Conservation (phyloP, 2,888 invertebrate species). For the Chrysina gloriosa region DNA sequence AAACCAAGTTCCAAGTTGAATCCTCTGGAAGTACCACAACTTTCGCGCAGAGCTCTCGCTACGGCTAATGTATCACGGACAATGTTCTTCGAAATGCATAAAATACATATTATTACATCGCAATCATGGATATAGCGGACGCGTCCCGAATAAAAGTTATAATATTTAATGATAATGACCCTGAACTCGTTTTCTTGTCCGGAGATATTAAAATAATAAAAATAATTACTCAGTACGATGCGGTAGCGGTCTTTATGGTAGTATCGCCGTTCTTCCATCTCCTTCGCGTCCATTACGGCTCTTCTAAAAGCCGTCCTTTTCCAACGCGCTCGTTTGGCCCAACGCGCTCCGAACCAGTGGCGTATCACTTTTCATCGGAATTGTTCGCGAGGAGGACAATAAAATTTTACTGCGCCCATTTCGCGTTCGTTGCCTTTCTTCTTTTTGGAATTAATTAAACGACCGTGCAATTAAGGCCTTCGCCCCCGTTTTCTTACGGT, state of each 20-base stretch:
- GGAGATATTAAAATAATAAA: conserved; percentile 46
- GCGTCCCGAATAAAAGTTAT: conserved; percentile 63
- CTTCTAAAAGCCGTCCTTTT: background rate
- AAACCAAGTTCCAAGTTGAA: no score
- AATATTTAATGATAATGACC: conserved; percentile 67
- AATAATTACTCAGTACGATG: conserved; percentile 42
- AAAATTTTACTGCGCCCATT: conserved; percentile 40
- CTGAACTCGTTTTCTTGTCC: conserved; percentile 64
- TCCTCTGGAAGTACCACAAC: no score
- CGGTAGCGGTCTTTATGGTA: background rate
- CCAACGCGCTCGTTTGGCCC: background rate
- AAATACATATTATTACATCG: conserved; percentile 36
- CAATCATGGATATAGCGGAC: background rate
- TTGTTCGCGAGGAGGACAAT: conserved; percentile 36
- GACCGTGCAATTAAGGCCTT: conserved; percentile 32
- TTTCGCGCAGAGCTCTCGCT: no score
- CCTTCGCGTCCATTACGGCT: background rate
- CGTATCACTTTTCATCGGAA: conserved; percentile 44
- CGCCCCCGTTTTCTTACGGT: conserved; percentile 17
- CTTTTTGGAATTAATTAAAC: conserved; percentile 42
- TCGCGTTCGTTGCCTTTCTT: conserved; percentile 5
- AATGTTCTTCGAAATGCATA: conserved; percentile 49
- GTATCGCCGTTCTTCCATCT: background rate
- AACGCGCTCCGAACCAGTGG: conserved; percentile 35
- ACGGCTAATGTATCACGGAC: no score